Evolutionary conservation across 1,140 invertebrate genomes (phyloP), one percentile per base, ranked within the genome.

Genomic region (Lepidurus apus): DNA sequence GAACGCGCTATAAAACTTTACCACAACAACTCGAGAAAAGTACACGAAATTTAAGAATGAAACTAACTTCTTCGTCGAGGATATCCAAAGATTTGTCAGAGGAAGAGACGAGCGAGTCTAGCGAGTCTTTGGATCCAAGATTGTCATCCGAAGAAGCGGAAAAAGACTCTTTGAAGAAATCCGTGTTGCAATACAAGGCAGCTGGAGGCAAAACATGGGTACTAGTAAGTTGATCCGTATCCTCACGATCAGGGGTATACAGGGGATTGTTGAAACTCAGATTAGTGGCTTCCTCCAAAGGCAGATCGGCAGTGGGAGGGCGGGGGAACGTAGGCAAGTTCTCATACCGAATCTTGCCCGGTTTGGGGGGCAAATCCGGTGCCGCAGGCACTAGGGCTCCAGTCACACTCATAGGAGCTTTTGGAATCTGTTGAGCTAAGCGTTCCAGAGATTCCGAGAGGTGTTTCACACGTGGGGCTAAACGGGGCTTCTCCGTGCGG

Each of bases 401-500:
- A 13, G 53, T 9, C 13, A 13, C 53, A 65, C 53, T 65, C 53
- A 65, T 65, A 21, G 53, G 21, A 65, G 53, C 6, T 65, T 65
- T 65, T 1, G 8, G 53, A 65, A 65, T 65, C 53, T 65, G 53
- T 65, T 65, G 53, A 21, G 53, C 17, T 17, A 65, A 65, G 53
- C 53, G 53, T 65, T 65, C 53, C 21, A 65, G 21, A 13, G 53
- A 65, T 17, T 65, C 53, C 21, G 53, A 65, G 21, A 65, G 53
- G 21, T 65, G 53, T 65, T 42, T 76, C 13, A 47, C 75, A 75
- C 44, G 78, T 43, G 8, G 78, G 77, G 26, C 79, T 76, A 45
- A 78, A 74, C 9, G 78, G 73, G 43, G 75, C 79, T 42, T 79
- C 76, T 43, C 78, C 78, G n/a, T 76, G 21, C 26, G 80, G 78